Percentiles rank a stretch among this genome's conserved stretches.
Evolutionary conservation across 2,113 vertebrate genomes (phyloP).

Genomic region (Oreochromis tanganicae): DNA sequence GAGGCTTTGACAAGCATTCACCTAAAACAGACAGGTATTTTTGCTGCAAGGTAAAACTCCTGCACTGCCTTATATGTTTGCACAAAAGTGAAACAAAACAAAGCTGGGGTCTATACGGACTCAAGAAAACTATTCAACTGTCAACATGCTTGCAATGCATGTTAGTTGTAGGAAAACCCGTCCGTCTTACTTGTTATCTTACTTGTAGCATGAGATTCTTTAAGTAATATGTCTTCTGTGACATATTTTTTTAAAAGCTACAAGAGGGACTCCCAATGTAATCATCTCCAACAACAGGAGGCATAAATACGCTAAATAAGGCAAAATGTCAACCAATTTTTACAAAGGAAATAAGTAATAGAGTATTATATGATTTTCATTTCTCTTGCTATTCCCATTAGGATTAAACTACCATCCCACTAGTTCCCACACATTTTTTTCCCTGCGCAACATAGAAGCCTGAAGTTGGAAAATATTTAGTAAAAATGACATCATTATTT

Average conservation of each 20-base stretch:
- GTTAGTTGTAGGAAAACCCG: accelerated
- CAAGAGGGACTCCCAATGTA: background rate
- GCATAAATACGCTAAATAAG: background rate
- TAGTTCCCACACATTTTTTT: background rate
- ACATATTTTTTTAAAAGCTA: background rate
- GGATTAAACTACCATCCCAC: background rate
- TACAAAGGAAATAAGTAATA: background rate
- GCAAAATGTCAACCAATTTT: accelerated
- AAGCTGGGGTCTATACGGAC: background rate
- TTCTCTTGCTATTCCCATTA: background rate
- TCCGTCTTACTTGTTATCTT: background rate
- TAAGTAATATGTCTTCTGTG: background rate
- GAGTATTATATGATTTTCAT: background rate
- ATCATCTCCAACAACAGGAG: background rate
- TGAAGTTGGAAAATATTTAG: background rate
- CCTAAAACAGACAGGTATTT: background rate
- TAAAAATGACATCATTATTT: background rate
- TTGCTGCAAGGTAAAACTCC: background rate
- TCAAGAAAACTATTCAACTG: background rate
- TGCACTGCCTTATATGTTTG: background rate
- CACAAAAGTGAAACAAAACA: background rate
- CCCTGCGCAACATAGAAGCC: background rate
- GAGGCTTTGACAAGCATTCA: background rate
- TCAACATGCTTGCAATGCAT: background rate
- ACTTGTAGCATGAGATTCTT: background rate